Base-by-base conservation (phyloP, 2,797 vertebrate species). In the Lacerta viridis region DNA sequence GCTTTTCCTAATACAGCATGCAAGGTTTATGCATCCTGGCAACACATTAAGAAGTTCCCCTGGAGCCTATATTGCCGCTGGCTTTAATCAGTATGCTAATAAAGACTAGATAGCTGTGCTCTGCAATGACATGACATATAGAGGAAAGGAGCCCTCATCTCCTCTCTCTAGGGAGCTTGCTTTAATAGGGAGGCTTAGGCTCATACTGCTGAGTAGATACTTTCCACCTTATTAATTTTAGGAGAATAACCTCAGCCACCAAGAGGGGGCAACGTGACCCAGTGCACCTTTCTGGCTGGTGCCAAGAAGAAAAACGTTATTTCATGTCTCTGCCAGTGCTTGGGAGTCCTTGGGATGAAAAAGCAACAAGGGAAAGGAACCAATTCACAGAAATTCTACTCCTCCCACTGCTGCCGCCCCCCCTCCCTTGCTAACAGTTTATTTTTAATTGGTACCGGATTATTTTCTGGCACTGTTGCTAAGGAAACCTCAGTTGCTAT, bases 381-480 rank as follows among this genome's bases (percentile, higher is more conserved):
- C 91, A 87, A 93, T 91, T 90, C 92, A 92, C 90, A 91, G 93
- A 92, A 95, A 89, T 61, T 93, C 90, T 89, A 88, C 88, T 92
- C 91, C 85, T 94, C 90, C 90, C 90, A 91, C 87, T 94, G 64
- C 75, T 78, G 20, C 71, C 71, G 20, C 71, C 55, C 85, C 61
- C 87, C 92, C 89, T 87, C 91, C 88, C 93, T 95, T 94, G 95
- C 94, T 95, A 92, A 93, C 94, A 97, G 97, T 97, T 97, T 96
- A 97, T 97, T 97, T 97, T 97, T 97, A 97, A 97, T 97, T 97
- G 96, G 94, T 93, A 93, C 95, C 87, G 88, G 96, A 96, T 96
- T 97, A 97, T 97, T 97, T 97, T 95, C 95, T 97, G 96, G 96
- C 94, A 95, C 95, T 8, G 97, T 97, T 97, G 95, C 97, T 96